Percentiles rank a stretch among this genome's conserved stretches.
Conservation (phyloP, 2,113 vertebrate genomes). For the Tupaia chinensis region DNA sequence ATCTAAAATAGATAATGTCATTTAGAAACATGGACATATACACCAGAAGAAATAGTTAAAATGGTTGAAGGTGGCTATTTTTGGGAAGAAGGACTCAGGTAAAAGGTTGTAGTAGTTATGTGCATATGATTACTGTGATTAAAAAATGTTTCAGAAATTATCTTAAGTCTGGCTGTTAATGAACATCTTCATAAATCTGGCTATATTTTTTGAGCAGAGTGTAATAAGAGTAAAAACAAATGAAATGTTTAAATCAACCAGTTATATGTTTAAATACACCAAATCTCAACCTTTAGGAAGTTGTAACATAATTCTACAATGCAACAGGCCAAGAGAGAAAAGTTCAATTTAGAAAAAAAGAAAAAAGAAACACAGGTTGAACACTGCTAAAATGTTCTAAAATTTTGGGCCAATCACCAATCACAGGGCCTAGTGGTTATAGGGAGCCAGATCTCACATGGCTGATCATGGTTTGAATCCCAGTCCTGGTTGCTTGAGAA, state of each 20-base stretch:
- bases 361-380: conserved; percentile 27
- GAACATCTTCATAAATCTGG: conserved; percentile 34
- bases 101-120: background rate
- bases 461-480: too few relatives aligned
- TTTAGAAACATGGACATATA: background rate
- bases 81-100: background rate
- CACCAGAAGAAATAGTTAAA: background rate
- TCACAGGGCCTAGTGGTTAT: too few relatives aligned
- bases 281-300: conserved; percentile 35
- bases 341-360: conserved; percentile 30
- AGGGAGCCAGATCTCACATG: too few relatives aligned
- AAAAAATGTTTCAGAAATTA: conserved; percentile 32
- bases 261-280: conserved; percentile 15
- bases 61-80: background rate
- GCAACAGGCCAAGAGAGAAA: conserved; percentile 34
- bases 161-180: conserved; percentile 13
- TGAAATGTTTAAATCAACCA: background rate
- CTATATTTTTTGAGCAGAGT: conserved; percentile 43
- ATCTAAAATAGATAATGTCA: background rate
- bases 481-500: too few relatives aligned
- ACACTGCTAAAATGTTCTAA: too few relatives aligned
- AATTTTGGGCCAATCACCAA: too few relatives aligned
- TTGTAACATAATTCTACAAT: background rate
- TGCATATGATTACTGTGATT: conserved; percentile 10
- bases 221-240: conserved; percentile 39